Base-by-base conservation (phyloP, 2,797 vertebrate species). In the Pangasius sanitwongsei region DNA sequence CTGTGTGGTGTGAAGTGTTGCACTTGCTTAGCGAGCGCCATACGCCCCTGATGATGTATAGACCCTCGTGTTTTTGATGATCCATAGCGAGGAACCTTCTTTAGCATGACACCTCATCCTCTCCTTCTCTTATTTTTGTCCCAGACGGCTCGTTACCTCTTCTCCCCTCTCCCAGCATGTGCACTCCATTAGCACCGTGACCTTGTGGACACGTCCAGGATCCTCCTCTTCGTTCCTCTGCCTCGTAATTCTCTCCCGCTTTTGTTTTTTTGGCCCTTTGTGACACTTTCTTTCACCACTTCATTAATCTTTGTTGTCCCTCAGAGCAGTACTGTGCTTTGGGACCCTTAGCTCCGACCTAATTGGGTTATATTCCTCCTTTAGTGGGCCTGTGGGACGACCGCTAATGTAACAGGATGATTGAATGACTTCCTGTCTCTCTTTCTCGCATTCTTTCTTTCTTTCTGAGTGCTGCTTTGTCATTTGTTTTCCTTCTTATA, bases 361-460 rank as follows among this genome's bases (percentile, higher is more conserved):
- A 92, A 92, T 89, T 91, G 89, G 91, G 90, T 91, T 89, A 81
- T 91, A 83, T 86, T 85, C 86, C 69, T 63, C 34, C 78, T 87
- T 85, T 67, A 84, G 70, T 80, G 90, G 61, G 53, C 85, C 87
- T 69, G 57, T 44, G 81, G 84, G 87, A 90, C 67, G n/a, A 20
- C 34, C 70, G 63, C 86, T 75, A 83, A 84, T 83, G 57, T 87
- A 86, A 87, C 77, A 59, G 57, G 37, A 87, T 90, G 84, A 90
- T 88, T 72, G 82, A 91, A 89, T 85, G 74, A 86, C 83, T 85
- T 67, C 41, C 83, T 85, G 77, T 84, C 75, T 87, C 34, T 82
- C 84, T 83, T 44, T 89, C 53, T 37, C 55, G 34, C 44, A 55
- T 37, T 74, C 41, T 28, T 44, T 81, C 50, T 81, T 50, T 34